Base-by-base conservation (phyloP, 2,797 vertebrate genomes). In the Phataginus tetradactyla region DNA sequence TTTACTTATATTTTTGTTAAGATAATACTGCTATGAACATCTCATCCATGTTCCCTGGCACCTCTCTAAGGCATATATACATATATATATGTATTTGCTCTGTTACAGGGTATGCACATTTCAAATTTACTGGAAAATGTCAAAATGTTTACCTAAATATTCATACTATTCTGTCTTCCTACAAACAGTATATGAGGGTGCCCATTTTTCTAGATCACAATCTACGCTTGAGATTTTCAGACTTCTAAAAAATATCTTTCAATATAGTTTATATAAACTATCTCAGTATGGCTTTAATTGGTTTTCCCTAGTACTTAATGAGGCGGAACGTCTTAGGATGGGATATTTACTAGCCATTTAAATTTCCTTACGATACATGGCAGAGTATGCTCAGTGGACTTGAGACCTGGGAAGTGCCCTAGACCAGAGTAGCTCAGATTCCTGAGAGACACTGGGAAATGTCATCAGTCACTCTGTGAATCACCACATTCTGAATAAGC, bases 181-280 rank as follows among this genome's bases (percentile, higher is more conserved):
- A 53, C 27, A 57, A 84, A 37, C 4, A 0, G 2, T 53, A 34
- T 17, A 37, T 63, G 63, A 78, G 23, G 85, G 17, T 74, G 61
- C 5, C 23, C n/a, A 32, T 45, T 83, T 32, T 55, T 77, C 49
- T 71, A 45, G 29, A 90, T 64, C 9, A 63, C 12, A 39, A 29
- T 5, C 14, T 79, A n/a, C 53, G 51, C n/a, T 90, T 92, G 75
- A 74, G 71, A 83, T 42, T 85, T 79, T 90, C 45, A 94, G 55
- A 66, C 20, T 55, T 86, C 42, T 20, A 57, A 74, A 87, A 72
- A 45, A 23, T 53, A 61, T 74, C 59, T 91, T 34, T 25, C 39
- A 71, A 39, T 49, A 23, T 85, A 75, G 21, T 63, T 3, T 12
- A 23, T 64, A n/a, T 74, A 77, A 86, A 86, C 39, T 77, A 25